A percentile compares a stretch with the other conserved stretches of the same genome.
phyloP scores from a whole-genome alignment of 2,888 invertebrate genomes.

The Agonum fuliginosum region DNA sequence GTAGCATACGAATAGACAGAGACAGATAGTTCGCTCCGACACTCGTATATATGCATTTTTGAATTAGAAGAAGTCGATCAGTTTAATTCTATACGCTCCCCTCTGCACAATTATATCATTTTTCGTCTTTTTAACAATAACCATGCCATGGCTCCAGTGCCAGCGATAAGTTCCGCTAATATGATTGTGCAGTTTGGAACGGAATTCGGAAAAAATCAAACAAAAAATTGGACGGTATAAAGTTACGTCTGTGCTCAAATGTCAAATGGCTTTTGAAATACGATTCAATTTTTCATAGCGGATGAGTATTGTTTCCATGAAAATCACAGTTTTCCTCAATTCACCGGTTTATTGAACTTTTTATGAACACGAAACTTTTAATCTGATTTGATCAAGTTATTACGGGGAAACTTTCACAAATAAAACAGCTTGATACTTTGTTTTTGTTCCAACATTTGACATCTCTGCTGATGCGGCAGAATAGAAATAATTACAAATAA shows the following conservation, averaged over 20 bases:
- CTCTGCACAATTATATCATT: constrained; percentile 43
- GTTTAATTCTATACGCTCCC: constrained; percentile 9
- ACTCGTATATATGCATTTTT: constrained; percentile 29
- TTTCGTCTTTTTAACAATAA: constrained; percentile 14
- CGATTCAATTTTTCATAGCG: constrained; percentile 50
- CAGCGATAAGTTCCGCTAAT: constrained; percentile 3
- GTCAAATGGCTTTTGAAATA: constrained; percentile 51
- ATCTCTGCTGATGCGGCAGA: constrained; percentile 2
- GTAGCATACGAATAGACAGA: constrained; percentile 52
- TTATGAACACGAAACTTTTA: constrained; percentile 33
- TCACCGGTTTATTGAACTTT: constrained; percentile 33
- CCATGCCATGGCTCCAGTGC: no score
- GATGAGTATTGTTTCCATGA: constrained; percentile 40
- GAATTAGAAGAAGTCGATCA: constrained; percentile 29
- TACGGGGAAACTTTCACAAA: constrained; percentile 22
- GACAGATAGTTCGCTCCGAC: constrained; percentile 51
- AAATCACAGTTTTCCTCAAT: constrained; percentile 30
- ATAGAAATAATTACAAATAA: constrained; percentile 17
- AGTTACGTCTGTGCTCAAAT: constrained; percentile 46
- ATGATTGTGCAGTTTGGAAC: constrained; percentile 50
- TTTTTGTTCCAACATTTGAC: constrained; percentile 1
- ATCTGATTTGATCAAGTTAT: constrained; percentile 33
- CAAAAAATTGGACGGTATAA: constrained; percentile 21
- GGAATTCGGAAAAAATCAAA: constrained; percentile 35
- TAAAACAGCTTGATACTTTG: not conserved